Base-by-base conservation (phyloP, 2,888 invertebrate genomes). In the Thumatha senex region DNA sequence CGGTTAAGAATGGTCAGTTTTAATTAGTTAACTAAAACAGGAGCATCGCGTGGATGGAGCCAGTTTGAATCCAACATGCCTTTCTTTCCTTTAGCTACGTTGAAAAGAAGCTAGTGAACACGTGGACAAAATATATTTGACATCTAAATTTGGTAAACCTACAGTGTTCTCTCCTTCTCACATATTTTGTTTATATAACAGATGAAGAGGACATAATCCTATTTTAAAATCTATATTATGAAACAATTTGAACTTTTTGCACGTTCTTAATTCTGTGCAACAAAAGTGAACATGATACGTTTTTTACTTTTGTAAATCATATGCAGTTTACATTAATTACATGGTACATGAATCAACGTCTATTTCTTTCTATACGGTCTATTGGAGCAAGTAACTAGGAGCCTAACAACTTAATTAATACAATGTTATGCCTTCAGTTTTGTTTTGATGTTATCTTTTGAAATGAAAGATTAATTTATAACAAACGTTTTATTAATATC, bases 401-500 rank as follows among this genome's bases (percentile, higher is more conserved):
- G 34, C 13, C 18, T 24, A 24, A 2, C 18, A 5, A 24, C 18
- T 43, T 29, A 42, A 47, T 43, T 35, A 35, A 40, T 33, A 7
- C 18, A 45, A 9, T 18, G 24, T 40, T 45, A 10, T 12, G 12
- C 40, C n/a, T 13, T 30, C 11, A 18, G 11, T 35, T 35, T 8
- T 31, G 31, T 30, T 31, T n/a, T n/a, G n/a, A n/a, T n/a, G n/a
- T n/a, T n/a, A n/a, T n/a, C 11, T 42, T 12, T 24, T 44, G 7
- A 48, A 42, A 45, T 38, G n/a, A 59, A 61, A 61, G 40, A 54
- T 49, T 54, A 46, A 55, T 45, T 54, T 65, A 65, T 73, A 80
- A 83, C 80, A 83, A 86, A 87, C 84, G 80, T 80, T 24, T 86
- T 87, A 86, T 84, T 90, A 86, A 89, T 91, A 90, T 91, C 90